A percentile compares a stretch with the other conserved stretches of the same genome.
phyloP scores from a whole-genome alignment of 2,888 invertebrate species.

The Acronicta alni region DNA sequence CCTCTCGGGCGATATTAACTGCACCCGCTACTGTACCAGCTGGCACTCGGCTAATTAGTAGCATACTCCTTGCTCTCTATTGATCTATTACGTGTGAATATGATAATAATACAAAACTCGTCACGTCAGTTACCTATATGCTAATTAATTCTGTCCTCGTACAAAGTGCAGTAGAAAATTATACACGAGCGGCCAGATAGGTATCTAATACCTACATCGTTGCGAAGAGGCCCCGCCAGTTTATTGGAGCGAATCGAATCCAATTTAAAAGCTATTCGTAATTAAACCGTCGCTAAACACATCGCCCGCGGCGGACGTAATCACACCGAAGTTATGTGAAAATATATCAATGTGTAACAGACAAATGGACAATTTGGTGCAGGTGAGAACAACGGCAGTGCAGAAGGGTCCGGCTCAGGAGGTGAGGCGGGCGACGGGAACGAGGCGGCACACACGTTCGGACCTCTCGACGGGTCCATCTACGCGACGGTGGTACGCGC shows the following conservation, averaged over 20 bases:
- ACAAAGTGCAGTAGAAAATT: slow-evolving; percentile 62
- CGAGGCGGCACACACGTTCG: slow-evolving; percentile 92
- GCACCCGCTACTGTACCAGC: slow-evolving; percentile 60
- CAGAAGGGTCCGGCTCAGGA: slow-evolving; percentile 83
- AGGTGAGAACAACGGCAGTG: slow-evolving; percentile 90
- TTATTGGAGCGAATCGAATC: slow-evolving; percentile 78
- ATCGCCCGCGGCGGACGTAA: slow-evolving; percentile 48
- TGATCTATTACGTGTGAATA: slow-evolving; percentile 51
- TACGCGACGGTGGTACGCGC: slow-evolving; percentile 92
- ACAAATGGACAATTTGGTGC: slow-evolving; percentile 56
- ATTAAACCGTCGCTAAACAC: slow-evolving; percentile 72
- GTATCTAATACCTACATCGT: slow-evolving; percentile 25
- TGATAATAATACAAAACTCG: slow-evolving; percentile 52
- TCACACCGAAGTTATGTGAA: slow-evolving; percentile 23
- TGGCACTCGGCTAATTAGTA: slow-evolving; percentile 69
- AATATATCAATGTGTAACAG: slow-evolving; percentile 7
- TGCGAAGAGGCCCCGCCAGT: slow-evolving; percentile 59
- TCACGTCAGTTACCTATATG: slow-evolving; percentile 38
- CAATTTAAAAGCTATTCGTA: slow-evolving; percentile 79
- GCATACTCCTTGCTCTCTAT: slow-evolving; percentile 46
- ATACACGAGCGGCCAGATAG: slow-evolving; percentile 53
- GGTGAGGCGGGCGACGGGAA: slow-evolving; percentile 83
- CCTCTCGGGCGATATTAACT: slow-evolving; percentile 63
- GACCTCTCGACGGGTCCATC: slow-evolving; percentile 96
- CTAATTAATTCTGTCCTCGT: slow-evolving; percentile 58